Conservation (phyloP, 2,113 vertebrate genomes). For the Sphaerodactylus townsendi region DNA sequence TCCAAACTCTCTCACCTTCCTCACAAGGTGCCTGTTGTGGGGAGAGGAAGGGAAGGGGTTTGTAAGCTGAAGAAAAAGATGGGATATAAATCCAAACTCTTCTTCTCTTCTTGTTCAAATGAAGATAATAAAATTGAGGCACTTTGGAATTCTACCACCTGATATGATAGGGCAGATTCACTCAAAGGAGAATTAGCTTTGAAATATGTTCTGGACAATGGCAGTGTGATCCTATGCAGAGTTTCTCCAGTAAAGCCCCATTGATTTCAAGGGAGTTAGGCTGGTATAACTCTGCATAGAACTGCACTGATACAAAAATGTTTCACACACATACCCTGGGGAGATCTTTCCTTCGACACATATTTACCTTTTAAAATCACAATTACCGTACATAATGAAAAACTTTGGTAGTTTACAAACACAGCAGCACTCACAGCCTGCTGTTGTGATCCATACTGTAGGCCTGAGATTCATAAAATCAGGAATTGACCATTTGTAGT, state of each 20-base stretch:
- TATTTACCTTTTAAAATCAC: neutral
- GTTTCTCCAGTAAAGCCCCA: too few species aligned
- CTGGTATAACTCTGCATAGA: too few species aligned
- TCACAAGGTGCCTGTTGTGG: too few species aligned
- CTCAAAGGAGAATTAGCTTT: too few species aligned
- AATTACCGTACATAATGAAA: neutral
- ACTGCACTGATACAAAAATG: neutral
- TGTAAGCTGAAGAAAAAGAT: too few species aligned
- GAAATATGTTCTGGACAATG: neutral
- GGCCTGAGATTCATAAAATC: neutral
- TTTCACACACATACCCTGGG: neutral
- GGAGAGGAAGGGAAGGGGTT: too few species aligned
- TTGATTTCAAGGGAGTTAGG: too few species aligned
- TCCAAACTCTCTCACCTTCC: too few species aligned
- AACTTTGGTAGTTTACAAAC: neutral
- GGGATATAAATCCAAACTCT: too few species aligned
- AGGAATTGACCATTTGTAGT: neutral
- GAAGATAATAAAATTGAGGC: neutral
- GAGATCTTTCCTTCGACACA: neutral
- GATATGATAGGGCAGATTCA: neutral
- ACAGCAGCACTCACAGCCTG: neutral
- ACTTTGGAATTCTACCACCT: neutral
- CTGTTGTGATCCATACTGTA: neutral
- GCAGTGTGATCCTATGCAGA: neutral
- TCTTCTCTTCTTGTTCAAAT: too few species aligned